Evolutionary conservation across 2,797 vertebrate genomes (phyloP).

Genomic region (Chromis chromis): DNA sequence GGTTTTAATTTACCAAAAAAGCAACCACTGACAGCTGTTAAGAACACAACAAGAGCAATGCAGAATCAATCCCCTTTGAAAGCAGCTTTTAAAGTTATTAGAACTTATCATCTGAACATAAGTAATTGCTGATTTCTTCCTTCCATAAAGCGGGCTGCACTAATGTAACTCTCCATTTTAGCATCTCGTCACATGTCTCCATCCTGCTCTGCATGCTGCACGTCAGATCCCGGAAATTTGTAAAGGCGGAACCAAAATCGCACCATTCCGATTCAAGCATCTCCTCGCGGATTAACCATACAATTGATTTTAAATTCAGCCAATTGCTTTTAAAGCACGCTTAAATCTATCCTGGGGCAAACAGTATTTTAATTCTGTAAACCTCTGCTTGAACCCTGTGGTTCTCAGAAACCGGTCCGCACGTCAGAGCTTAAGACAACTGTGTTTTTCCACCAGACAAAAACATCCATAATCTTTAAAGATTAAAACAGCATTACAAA

Average conservation of each 20-base stretch:
- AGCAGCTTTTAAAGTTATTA: not conserved
- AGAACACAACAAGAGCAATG: not conserved
- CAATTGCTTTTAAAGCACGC: constrained; percentile 29
- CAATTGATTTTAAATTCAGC: constrained; percentile 38
- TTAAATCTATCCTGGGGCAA: constrained; percentile 28
- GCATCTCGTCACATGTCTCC: constrained; percentile 29
- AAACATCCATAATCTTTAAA: no score
- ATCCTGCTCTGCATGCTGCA: constrained; percentile 1
- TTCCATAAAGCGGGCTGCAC: constrained; percentile 1
- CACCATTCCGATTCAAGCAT: constrained; percentile 29
- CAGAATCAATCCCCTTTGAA: not conserved
- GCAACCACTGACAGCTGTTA: not conserved
- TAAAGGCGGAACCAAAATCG: constrained; percentile 39
- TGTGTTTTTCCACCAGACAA: no score
- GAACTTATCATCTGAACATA: constrained; percentile 4
- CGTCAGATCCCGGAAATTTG: constrained; percentile 15
- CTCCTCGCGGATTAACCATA: constrained; percentile 23
- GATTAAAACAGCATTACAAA: no score
- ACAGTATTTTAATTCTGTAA: constrained; percentile 10
- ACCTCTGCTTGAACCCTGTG: constrained; percentile 16
- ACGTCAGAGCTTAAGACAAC: not conserved
- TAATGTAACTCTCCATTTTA: constrained; percentile 17
- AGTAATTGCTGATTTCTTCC: not conserved
- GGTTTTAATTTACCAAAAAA: not conserved
- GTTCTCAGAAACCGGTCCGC: not conserved